A percentile compares a stretch with the other conserved stretches of the same genome.
phyloP scores from a whole-genome alignment of 2,888 invertebrate species.

The Cosmorhoe ocellata region DNA sequence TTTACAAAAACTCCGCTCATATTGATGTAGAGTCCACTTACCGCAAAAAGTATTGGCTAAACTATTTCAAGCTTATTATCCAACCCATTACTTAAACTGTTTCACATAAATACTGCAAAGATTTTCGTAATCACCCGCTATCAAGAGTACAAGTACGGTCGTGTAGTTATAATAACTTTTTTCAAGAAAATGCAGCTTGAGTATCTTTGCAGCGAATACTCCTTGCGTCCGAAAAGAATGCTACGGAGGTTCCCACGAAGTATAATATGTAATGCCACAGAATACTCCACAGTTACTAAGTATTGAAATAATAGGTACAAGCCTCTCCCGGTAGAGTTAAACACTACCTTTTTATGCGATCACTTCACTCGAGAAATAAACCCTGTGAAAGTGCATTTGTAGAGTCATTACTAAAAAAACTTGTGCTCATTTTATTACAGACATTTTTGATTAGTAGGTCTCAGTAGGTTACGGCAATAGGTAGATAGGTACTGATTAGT shows the following conservation, averaged over 20 bases:
- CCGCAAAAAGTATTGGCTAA: conserved; percentile 1
- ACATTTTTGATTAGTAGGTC: too few relatives aligned
- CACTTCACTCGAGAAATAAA: conserved; percentile 15
- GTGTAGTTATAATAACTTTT: conserved; percentile 48
- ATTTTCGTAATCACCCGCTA: conserved; percentile 47
- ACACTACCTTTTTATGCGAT: conserved; percentile 45
- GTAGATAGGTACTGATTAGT: too few relatives aligned
- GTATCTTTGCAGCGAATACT: conserved; percentile 26
- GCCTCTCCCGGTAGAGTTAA: conserved; percentile 39
- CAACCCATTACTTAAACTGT: conserved; percentile 20
- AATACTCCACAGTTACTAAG: conserved; percentile 11
- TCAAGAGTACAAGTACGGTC: conserved; percentile 44
- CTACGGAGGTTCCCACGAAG: conserved; percentile 59
- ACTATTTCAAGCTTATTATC: conserved; percentile 18
- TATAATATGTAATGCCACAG: conserved; percentile 51
- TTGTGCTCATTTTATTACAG: too few relatives aligned
- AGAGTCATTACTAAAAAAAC: too few relatives aligned
- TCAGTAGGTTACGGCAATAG: too few relatives aligned
- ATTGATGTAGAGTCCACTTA: conserved; percentile 8
- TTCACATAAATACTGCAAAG: conserved; percentile 23
- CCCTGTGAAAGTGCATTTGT: too few relatives aligned
- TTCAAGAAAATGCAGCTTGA: conserved; percentile 35
- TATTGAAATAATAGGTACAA: conserved; percentile 58
- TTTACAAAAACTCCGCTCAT: not conserved
- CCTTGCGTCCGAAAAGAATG: conserved; percentile 44